Evolutionary conservation across 2,888 invertebrate species (phyloP).

Genomic region (Lydus trimaculatus): DNA sequence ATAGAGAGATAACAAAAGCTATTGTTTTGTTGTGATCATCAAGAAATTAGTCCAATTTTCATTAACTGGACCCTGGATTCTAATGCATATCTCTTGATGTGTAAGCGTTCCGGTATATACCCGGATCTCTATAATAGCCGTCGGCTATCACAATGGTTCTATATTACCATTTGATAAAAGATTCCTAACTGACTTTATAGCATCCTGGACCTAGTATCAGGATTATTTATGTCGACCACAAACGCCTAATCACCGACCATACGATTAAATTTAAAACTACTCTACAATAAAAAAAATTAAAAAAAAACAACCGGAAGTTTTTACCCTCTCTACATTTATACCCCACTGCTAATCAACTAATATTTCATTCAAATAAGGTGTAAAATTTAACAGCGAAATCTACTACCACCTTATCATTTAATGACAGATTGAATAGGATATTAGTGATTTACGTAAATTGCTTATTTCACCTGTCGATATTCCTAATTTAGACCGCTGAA

Average conservation of each 20-base stretch:
- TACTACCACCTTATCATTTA: slow-evolving; percentile 16
- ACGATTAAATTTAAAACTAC: slow-evolving; percentile 3
- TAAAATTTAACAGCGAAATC: background rate
- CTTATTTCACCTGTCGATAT: slow-evolving; percentile 44
- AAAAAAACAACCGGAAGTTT: background rate
- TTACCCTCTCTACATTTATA: too few species aligned
- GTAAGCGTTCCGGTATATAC: background rate
- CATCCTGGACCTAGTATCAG: background rate
- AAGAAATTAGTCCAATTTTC: background rate
- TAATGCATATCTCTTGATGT: background rate
- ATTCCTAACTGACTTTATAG: background rate
- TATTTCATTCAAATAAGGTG: background rate
- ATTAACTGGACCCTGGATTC: background rate
- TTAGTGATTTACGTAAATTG: slow-evolving; percentile 42
- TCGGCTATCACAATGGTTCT: slow-evolving; percentile 4
- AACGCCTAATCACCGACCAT: background rate
- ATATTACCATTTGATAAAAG: slow-evolving; percentile 7
- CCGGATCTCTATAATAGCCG: slow-evolving; percentile 2
- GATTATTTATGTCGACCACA: background rate
- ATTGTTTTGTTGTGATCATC: background rate
- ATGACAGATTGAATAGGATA: slow-evolving; percentile 43
- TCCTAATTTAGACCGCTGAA: slow-evolving; percentile 36
- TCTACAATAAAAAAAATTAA: too few species aligned
- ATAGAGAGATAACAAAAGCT: background rate
- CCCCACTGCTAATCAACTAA: too few species aligned